A percentile compares a stretch with the other conserved stretches of the same genome.
Evolutionary conservation across 2,113 vertebrate species (phyloP).

Genomic region (Coptodon rendalli): DNA sequence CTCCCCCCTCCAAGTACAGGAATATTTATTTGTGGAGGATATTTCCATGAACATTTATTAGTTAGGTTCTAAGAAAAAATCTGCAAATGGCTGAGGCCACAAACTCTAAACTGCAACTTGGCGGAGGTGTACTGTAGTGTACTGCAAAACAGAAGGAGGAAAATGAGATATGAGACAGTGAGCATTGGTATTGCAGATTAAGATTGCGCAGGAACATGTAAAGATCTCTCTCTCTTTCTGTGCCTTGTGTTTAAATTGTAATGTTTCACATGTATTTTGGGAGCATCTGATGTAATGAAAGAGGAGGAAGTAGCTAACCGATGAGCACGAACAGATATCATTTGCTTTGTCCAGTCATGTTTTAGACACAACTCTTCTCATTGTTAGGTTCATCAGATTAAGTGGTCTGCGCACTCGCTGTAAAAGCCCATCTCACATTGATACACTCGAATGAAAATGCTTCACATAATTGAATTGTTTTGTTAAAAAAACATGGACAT

Average conservation of each 20-base stretch:
- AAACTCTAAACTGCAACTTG: accelerated
- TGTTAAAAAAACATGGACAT: accelerated
- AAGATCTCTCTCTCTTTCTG: background rate
- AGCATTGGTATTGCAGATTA: background rate
- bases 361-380: background rate
- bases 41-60: background rate
- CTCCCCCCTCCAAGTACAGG: background rate
- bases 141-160: background rate
- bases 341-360: background rate
- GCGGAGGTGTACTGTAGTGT: accelerated
- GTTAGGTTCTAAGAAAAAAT: background rate
- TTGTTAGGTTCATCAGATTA: background rate
- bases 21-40: background rate
- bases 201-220: background rate
- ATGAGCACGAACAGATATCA: background rate
- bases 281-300: accelerated
- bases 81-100: background rate
- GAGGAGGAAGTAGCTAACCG: background rate
- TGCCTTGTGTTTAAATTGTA: background rate
- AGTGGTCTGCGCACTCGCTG: background rate
- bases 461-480: background rate
- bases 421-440: background rate
- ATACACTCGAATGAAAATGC: background rate
- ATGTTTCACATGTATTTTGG: background rate
- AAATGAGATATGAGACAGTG: background rate